phyloP scores from a whole-genome alignment of 1,140 invertebrate genomes.

The Bradysia coprophila region DNA sequence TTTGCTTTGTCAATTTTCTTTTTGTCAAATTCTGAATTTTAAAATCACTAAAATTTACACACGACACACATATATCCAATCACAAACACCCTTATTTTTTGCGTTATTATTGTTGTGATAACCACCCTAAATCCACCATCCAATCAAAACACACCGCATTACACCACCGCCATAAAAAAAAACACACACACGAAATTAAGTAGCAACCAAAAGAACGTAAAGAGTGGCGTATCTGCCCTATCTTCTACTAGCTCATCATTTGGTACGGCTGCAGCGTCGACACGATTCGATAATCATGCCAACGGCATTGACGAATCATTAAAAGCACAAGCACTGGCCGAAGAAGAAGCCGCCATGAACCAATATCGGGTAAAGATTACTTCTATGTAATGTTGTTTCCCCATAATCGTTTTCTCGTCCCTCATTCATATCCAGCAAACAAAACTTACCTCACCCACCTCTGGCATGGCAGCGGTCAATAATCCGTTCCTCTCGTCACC shows the following conservation, averaged over 20 bases:
- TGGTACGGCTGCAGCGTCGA: conserved; percentile 56
- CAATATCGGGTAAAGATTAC: conserved; percentile 76
- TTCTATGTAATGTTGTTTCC: too few species aligned
- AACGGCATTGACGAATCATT: conserved; percentile 72
- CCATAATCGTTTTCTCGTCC: neutral
- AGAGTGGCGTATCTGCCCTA: conserved; percentile 74
- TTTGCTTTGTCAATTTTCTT: too few species aligned
- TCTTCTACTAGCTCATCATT: conserved; percentile 76
- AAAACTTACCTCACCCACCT: conserved; percentile 56
- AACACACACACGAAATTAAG: too few species aligned
- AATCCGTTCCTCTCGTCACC: conserved; percentile 68
- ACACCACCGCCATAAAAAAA: too few species aligned
- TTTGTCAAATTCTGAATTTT: too few species aligned
- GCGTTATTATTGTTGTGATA: too few species aligned
- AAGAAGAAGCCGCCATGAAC: conserved; percentile 88
- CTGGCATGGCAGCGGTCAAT: conserved; percentile 41
- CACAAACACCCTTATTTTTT: too few species aligned
- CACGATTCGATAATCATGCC: conserved; percentile 42
- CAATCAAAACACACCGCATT: too few species aligned
- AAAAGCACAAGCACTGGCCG: conserved; percentile 72
- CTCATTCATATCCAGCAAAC: conserved; percentile 40
- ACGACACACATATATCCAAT: too few species aligned
- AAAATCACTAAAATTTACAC: too few species aligned
- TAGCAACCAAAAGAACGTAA: conserved; percentile 72
- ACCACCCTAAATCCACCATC: too few species aligned